Base-by-base conservation (phyloP, 2,113 vertebrate genomes). In the Corythaixoides concolor region DNA sequence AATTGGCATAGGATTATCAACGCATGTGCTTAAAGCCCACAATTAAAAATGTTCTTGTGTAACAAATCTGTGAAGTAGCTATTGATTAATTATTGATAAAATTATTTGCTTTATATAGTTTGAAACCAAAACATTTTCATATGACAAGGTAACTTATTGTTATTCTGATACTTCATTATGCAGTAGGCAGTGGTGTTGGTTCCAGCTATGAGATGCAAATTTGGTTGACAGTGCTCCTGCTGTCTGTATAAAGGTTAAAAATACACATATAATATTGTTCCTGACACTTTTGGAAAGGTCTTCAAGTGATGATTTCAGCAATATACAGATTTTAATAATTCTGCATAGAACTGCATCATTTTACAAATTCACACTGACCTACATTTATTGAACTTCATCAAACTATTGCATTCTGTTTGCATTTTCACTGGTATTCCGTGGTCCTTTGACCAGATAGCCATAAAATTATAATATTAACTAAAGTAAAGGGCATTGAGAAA, bases 171-270 rank as follows among this genome's bases (percentile, higher is more conserved):
- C 68, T 93, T 97, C 76, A 96, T 97, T 97, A 96, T 93, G 67
- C 93, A 95, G 80, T 50, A 93, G 55, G 73, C 94, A 89, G 45
- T 75, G 49, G 59, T 80, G 84, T 63, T 93, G 67, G 74, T 88
- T 97, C 83, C 83, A 91, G 95, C 86, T 95, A 96, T 92, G 86
- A 96, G 90, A 97, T 96, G 95, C 87, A 97, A 93, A 97, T 96
- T 95, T 18, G 3, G 84, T 90, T 97, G 93, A 94, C 93, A 94
- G 67, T 84, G 74, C 70, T 95, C 92, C 93, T 91, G 90, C 93
- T 93, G 88, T 95, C 91, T 93, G 90, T 90, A 94, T 93, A 97
- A 93, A 97, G 90, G 89, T 96, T 97, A 97, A 96, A 96, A 96
- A 94, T 81, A 96, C 88, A 92, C 26, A 88, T 67, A 92, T 77